Conservation (phyloP, 2,888 invertebrate species). For the Gari tellinella region DNA sequence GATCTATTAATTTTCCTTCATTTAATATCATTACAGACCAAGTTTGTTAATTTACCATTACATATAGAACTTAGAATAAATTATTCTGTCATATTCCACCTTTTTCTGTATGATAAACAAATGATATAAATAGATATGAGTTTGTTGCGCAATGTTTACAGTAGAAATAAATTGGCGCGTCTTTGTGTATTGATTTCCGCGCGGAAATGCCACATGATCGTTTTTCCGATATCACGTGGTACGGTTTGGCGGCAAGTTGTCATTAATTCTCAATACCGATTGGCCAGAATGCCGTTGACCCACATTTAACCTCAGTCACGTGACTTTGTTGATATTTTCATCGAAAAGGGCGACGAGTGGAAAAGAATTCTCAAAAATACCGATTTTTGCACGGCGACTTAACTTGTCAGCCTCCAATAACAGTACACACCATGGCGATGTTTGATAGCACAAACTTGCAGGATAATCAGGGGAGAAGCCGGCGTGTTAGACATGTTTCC, state of each 20-base stretch:
- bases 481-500: constrained; percentile 60
- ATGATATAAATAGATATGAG: too few species aligned
- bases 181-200: constrained; percentile 60
- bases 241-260: constrained; percentile 48
- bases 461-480: constrained; percentile 56
- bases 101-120: too few species aligned
- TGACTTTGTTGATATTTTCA: constrained; percentile 65
- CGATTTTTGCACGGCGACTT: too few species aligned
- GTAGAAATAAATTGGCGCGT: too few species aligned
- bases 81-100: too few species aligned
- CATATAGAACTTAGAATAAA: too few species aligned
- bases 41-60: too few species aligned
- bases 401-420: too few species aligned
- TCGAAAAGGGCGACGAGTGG: constrained; percentile 31
- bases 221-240: constrained; percentile 32
- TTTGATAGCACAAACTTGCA: constrained; percentile 47
- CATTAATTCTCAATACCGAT: constrained; percentile 23
- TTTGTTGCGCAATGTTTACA: too few species aligned
- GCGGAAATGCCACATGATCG: constrained; percentile 63
- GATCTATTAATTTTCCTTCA: too few species aligned
- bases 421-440: constrained; percentile 47
- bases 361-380: background rate
- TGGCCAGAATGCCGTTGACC: constrained; percentile 32
- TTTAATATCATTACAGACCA: too few species aligned
- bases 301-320: constrained; percentile 45